Evolutionary conservation across 2,888 invertebrate genomes (phyloP).

Genomic region (Drosophila setosimentum): DNA sequence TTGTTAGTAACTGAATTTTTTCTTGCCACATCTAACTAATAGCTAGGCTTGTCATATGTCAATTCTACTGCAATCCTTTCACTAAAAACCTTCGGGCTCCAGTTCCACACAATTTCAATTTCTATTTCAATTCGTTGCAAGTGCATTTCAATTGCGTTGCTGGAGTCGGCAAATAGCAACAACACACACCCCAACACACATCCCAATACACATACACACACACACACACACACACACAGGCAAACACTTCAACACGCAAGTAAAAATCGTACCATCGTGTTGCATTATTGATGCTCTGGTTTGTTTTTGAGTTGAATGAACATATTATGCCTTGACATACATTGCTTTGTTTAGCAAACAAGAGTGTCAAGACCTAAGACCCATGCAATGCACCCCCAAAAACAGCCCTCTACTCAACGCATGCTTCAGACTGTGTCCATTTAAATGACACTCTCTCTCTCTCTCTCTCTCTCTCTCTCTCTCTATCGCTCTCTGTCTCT

Average conservation of each 20-base stretch:
- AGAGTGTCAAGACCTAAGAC: constrained; percentile 68
- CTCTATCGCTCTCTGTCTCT: not conserved
- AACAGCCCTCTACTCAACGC: not conserved
- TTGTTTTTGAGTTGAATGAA: constrained; percentile 76
- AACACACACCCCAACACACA: not conserved
- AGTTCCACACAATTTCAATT: constrained; percentile 54
- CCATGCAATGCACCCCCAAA: not conserved
- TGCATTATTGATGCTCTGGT: constrained; percentile 74
- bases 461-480: not conserved
- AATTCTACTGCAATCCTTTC: not conserved
- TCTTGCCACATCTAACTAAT: not conserved
- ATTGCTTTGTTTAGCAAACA: constrained; percentile 79
- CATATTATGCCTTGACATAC: constrained; percentile 79
- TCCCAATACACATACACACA: too few species aligned
- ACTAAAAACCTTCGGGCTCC: constrained; percentile 17
- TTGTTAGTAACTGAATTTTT: not conserved
- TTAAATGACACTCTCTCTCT: constrained; percentile 33
- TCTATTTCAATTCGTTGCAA: constrained; percentile 54
- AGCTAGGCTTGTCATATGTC: not conserved
- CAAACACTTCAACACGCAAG: not conserved
- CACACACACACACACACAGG: constrained; percentile 1
- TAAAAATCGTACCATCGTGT: constrained; percentile 47
- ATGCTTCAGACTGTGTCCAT: constrained; percentile 40
- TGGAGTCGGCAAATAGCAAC: constrained; percentile 68
- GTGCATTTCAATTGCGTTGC: constrained; percentile 73